Conservation (phyloP, 2,888 invertebrate species). For the Cabera pusaria region DNA sequence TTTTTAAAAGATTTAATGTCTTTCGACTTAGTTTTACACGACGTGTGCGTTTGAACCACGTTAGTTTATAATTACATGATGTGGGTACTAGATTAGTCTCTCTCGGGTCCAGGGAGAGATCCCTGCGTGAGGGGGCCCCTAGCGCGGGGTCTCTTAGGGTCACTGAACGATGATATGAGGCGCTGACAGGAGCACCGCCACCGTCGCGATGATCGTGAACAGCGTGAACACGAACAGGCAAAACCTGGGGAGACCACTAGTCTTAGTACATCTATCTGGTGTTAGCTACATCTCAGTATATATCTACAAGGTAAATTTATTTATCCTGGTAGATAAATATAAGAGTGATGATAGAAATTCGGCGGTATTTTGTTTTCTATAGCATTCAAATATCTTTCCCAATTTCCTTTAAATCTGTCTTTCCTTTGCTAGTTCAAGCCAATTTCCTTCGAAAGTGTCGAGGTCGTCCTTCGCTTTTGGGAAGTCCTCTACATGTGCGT, state of each 20-base stretch:
- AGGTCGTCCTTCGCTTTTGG: too few species aligned
- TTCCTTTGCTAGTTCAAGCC: too few species aligned
- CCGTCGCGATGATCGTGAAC: slow-evolving; percentile 96
- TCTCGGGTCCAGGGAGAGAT: slow-evolving; percentile 48
- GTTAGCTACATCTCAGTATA: too few species aligned
- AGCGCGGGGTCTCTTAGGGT: slow-evolving; percentile 36
- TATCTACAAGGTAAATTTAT: too few species aligned
- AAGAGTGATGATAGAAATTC: too few species aligned
- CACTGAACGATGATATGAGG: slow-evolving; percentile 98
- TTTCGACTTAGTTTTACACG: slow-evolving; percentile 57
- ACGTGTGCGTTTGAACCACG: slow-evolving; percentile 80
- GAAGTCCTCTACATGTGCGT: too few species aligned
- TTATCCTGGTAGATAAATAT: too few species aligned
- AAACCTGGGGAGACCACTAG: slow-evolving; percentile 83
- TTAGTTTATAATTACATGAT: slow-evolving; percentile 36
- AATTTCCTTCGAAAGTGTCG: too few species aligned
- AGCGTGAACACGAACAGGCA: slow-evolving; percentile 97
- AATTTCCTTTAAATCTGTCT: too few species aligned
- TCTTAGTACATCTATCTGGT: slow-evolving; percentile 3
- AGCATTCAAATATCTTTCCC: too few species aligned
- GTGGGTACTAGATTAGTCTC: slow-evolving; percentile 54
- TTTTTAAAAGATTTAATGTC: slow-evolving; percentile 63
- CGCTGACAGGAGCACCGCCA: slow-evolving; percentile 94
- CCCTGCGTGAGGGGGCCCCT: slow-evolving; percentile 23
- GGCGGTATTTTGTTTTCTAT: too few species aligned